A percentile compares a stretch with the other conserved stretches of the same genome.
These are phyloP conservation scores for Cordilura impudica DNA, from an alignment of 2,888 invertebrate species.

Conservation along the genomic window DNA sequence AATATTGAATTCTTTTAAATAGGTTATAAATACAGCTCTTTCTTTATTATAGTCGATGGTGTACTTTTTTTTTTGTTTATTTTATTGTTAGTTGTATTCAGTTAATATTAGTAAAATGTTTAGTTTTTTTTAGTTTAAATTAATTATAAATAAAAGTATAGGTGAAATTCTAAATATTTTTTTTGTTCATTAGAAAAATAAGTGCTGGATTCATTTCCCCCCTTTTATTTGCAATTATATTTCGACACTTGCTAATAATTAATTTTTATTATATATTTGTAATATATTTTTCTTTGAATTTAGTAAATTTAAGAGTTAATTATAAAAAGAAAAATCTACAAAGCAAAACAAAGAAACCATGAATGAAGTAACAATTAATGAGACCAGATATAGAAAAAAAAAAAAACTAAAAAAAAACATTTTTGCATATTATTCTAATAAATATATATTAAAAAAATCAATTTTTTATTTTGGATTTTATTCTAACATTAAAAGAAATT, in stretches of 20 bases:
- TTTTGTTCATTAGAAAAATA: conserved; percentile 24
- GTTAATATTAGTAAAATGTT: conserved; percentile 55
- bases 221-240: conserved; percentile 25
- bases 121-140: conserved; percentile 50
- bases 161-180: conserved; percentile 47
- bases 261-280: conserved; percentile 32
- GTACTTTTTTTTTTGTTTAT: conserved; percentile 34
- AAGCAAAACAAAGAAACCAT: conserved; percentile 58
- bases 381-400: conserved; percentile 54
- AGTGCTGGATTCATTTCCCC: conserved; percentile 56
- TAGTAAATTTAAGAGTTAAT: conserved; percentile 62
- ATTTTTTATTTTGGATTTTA: conserved; percentile 42
- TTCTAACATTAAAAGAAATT: too few relatives aligned
- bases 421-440: conserved; percentile 62
- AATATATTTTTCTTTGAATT: conserved; percentile 56
- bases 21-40: conserved; percentile 6
- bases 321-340: conserved; percentile 46
- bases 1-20: conserved; percentile 25
- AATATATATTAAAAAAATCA: conserved; percentile 41
- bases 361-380: conserved; percentile 58
- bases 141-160: conserved; percentile 52
- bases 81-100: conserved; percentile 14
- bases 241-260: conserved; percentile 38
- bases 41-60: conserved; percentile 11
- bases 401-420: conserved; percentile 20